These are phyloP conservation scores for Diacarnus erythraeanus DNA, from an alignment of 37 sponge, comb jelly and placozoan species.

Conservation along the genomic window DNA sequence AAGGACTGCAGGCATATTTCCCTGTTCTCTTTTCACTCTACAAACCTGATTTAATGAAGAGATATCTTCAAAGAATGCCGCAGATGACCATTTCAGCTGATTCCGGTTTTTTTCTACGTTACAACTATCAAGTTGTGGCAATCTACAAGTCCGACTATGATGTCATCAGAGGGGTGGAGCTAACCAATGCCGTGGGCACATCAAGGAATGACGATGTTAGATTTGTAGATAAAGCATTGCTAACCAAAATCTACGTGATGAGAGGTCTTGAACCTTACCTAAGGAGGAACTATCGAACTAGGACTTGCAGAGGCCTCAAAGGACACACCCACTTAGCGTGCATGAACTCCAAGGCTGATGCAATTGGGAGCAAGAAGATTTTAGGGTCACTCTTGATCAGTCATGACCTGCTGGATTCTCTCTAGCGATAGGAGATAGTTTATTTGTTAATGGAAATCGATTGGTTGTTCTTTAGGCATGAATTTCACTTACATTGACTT, in stretches of 20 bases:
- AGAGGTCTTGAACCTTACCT: conserved; percentile 65
- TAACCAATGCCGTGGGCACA: background rate
- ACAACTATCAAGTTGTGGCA: conserved; percentile 59
- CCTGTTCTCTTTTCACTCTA: conserved; percentile 61
- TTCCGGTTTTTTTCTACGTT: conserved; percentile 48
- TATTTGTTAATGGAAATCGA: background rate
- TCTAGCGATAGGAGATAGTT: background rate
- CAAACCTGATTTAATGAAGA: conserved; percentile 36
- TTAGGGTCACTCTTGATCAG: conserved; percentile 34
- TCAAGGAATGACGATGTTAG: conserved; percentile 24
- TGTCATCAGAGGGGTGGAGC: background rate
- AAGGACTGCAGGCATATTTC: conserved; percentile 40
- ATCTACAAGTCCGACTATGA: conserved; percentile 50
- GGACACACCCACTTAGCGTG: conserved; percentile 18
- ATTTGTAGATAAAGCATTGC: conserved; percentile 43
- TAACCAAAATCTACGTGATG: conserved; percentile 32
- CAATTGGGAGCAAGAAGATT: conserved; percentile 54
- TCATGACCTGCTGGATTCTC: conserved; percentile 24
- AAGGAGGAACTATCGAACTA: conserved; percentile 10
- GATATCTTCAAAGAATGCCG: background rate
- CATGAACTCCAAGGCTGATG: conserved; percentile 43
- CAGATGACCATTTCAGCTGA: conserved; percentile 25
- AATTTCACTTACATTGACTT: too few species aligned
- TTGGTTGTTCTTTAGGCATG: too few species aligned
- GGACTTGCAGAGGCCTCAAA: conserved; percentile 28